These are phyloP conservation scores for Burhinus bistriatus DNA, from an alignment of 2,113 vertebrate genomes.

Conservation along the genomic window DNA sequence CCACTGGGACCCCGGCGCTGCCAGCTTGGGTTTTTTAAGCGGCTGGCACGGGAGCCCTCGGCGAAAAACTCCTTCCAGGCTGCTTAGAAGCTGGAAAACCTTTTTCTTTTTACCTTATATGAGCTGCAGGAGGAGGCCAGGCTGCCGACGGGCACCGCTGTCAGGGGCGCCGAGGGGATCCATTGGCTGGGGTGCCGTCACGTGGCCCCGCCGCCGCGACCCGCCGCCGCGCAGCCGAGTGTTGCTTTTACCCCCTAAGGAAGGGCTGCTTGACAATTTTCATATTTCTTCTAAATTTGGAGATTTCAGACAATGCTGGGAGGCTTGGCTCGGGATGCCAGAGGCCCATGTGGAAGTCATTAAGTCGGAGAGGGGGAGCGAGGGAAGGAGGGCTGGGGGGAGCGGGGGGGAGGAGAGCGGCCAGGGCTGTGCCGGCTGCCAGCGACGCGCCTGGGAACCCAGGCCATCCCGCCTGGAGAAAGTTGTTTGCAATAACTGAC, in stretches of 20 bases:
- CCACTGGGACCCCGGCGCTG: neutral
- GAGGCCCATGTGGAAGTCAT: conserved; percentile 90
- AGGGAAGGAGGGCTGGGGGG: conserved; percentile 55
- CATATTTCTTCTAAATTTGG: conserved; percentile 99
- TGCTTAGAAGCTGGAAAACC: conserved; percentile 72
- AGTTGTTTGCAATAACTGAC: conserved; percentile 74
- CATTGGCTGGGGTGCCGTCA: conserved; percentile 80
- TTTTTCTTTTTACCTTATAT: conserved; percentile 93
- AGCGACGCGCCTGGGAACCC: conserved; percentile 76
- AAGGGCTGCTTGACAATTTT: conserved; percentile 89
- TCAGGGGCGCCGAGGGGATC: conserved; percentile 68
- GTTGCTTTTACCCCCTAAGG: conserved; percentile 86
- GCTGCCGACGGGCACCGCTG: conserved; percentile 69
- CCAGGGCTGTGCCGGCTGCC: conserved; percentile 43
- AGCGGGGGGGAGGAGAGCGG: conserved; percentile 51
- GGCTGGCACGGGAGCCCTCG: conserved; percentile 45
- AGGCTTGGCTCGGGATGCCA: conserved; percentile 79
- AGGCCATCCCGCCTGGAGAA: conserved; percentile 62
- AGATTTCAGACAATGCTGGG: conserved; percentile 88
- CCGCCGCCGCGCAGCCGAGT: conserved; percentile 75
- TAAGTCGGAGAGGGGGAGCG: conserved; percentile 72
- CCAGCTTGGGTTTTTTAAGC: conserved; percentile 63
- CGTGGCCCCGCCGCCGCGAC: conserved; percentile 75
- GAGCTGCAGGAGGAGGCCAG: conserved; percentile 81
- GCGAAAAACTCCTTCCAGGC: conserved; percentile 45